Evolutionary conservation across 2,888 invertebrate genomes (phyloP), one percentile per base, ranked within the genome.

Genomic region (Zhengitettix transpicula): DNA sequence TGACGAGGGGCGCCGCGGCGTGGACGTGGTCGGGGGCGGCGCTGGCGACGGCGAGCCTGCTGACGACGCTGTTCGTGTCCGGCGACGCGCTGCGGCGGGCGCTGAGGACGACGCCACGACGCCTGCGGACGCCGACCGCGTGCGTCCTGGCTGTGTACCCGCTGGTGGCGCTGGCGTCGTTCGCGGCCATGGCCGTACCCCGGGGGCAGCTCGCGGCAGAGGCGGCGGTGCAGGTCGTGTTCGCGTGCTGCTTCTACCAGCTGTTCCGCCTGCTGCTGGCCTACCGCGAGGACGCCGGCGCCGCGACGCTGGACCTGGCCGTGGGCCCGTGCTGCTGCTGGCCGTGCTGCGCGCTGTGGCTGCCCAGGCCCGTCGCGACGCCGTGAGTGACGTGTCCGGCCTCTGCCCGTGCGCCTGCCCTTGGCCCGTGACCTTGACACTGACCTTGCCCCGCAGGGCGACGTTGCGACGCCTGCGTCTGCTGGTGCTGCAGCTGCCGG

Each of bases 291-390:
- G 83, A 83, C 0, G 75, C 81, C 1, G 78, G 80, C 67, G 80
- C 81, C 1, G 75, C 78, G 63, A 72, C 75, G 10, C 70, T 86
- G 67, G 80, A 79, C 69, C 77, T 82, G 14, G 75, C 78, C 67
- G 82, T 83, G 10, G 77, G 80, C 40, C 87, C 87, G 1, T 85
- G 85, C 69, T 87, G 87, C 70, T 87, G 86, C 68, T 85, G 82
- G 82, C 85, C 85, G 0, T 83, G 83, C 67, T 83, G 82, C 66
- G 71, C 44, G 44, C 10, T 42, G 10, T 42, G 44, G 10, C 44
- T 42, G n/a, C n/a, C n/a, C 12, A 42, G 12, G 44, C 44, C 44
- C 44, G 44, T 12, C 44, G 73, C 74, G n/a, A n/a, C n/a, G n/a
- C n/a, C n/a, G n/a, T n/a, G n/a, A n/a, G n/a, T n/a, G n/a, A n/a